Conservation (phyloP, 2,797 vertebrate genomes). For the Rousettus madagascariensis region DNA sequence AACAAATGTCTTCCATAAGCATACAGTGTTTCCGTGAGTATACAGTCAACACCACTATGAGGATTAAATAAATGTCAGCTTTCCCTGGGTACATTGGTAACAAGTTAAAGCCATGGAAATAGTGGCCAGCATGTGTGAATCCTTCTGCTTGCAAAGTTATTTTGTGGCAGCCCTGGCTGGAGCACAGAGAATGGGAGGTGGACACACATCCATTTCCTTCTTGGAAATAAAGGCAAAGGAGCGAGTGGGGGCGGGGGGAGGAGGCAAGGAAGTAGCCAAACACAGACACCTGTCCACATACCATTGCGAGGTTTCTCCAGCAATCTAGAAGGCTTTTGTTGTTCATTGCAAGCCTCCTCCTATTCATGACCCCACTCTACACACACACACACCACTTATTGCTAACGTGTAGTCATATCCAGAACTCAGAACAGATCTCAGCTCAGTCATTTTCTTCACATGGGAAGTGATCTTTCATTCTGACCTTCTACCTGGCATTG, state of each 20-base stretch:
- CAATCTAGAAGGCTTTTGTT: neutral
- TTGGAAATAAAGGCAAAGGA: neutral
- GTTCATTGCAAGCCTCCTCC: neutral
- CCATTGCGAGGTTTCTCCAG: neutral
- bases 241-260: too few species aligned
- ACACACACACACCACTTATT: too few species aligned
- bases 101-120: conserved; percentile 54
- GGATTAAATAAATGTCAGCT: conserved; percentile 85
- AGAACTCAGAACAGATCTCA: neutral
- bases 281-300: neutral
- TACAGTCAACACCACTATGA: conserved; percentile 81
- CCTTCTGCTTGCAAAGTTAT: neutral
- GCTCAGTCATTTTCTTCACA: too few species aligned
- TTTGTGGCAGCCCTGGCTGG: neutral
- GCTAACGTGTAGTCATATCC: neutral
- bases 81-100: conserved; percentile 66
- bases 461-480: neutral
- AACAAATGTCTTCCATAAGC: conserved; percentile 85
- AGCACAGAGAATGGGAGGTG: neutral
- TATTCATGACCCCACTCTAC: neutral
- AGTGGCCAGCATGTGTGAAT: neutral
- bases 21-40: conserved; percentile 82
- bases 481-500: neutral
- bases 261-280: neutral
- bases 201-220: neutral